phyloP scores from a whole-genome alignment of 2,888 invertebrate genomes.

The Pristionchus maxplancki region DNA sequence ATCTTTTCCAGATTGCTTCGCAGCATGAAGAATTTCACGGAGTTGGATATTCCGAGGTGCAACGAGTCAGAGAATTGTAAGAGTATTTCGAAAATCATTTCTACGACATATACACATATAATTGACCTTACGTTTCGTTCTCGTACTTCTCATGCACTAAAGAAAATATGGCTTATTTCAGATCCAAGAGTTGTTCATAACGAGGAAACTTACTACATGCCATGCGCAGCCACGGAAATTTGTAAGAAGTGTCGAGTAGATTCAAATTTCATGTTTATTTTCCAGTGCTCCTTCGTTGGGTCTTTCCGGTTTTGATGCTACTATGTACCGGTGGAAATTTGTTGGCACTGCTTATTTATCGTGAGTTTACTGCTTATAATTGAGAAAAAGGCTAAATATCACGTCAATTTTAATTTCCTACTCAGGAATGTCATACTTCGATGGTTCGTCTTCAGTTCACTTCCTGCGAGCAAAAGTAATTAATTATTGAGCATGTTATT shows the following conservation, averaged over 20 bases:
- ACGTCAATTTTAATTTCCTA: no score
- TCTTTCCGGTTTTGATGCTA: constrained; percentile 68
- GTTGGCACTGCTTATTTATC: constrained; percentile 73
- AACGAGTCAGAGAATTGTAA: background rate
- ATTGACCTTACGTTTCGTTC: background rate
- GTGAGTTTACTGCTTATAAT: background rate
- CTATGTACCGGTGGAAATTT: constrained; percentile 72
- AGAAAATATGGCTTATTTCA: background rate
- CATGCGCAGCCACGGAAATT: constrained; percentile 39
- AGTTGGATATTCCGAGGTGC: background rate
- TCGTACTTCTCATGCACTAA: no score
- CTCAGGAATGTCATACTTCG: constrained; percentile 69
- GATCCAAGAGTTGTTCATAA: constrained; percentile 19
- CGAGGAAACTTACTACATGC: constrained; percentile 26
- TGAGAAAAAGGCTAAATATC: background rate
- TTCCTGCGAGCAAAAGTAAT: constrained; percentile 72
- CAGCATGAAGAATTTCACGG: background rate
- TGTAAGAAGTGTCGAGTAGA: background rate
- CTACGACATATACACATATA: no score
- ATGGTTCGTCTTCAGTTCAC: constrained; percentile 71
- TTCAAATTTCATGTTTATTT: background rate
- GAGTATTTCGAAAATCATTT: background rate
- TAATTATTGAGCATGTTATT: background rate
- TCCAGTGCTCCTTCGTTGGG: constrained; percentile 64
- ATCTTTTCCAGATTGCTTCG: background rate